Evolutionary conservation across 2,888 invertebrate genomes (phyloP), one percentile per base, ranked within the genome.

Genomic region (Drosophila atroscutellata): DNA sequence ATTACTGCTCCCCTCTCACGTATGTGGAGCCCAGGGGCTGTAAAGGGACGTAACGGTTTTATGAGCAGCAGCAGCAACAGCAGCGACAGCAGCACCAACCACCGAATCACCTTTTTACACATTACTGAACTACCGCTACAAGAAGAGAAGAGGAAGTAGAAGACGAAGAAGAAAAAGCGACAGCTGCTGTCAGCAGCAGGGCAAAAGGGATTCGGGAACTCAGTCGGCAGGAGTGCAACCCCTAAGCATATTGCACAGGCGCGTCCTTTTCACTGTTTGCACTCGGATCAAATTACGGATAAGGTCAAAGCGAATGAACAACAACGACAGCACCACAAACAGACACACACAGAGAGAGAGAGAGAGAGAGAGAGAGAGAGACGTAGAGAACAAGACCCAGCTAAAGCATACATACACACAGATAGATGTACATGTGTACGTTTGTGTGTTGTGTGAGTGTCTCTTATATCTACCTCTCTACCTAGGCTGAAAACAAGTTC

Each of bases 181-280:
- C 78, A 78, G 78, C 78, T 78, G 78, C 78, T 68, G 77, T 55
- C 61, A 59, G 54, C 30, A 11, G 36, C 13, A 55, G 18, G 39
- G n/a, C 15, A 36, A 47, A 45, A 60, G 28, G 36, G 36, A 47
- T 39, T 30, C 55, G 37, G 64, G 20, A 47, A 55, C 54, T 20
- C 55, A 66, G 75, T 59, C 60, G 47, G n/a, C 50, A 80, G 47
- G 64, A 77, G 62, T 67, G 67, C 84, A 84, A 85, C 84, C 84
- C 84, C 84, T 89, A 89, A 77, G 86, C 89, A 83, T 89, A 83
- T 83, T 89, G 83, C 83, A 83, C 83, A 86, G 81, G 76, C 83
- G 86, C 90, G 90, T 83, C 88, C 88, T 89, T 87, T 87, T 82
- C 66, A 73, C 80, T 76, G 83, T 69, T 72, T 84, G 88, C 88